Evolutionary conservation across 1,140 invertebrate species (phyloP), one percentile per base, ranked within the genome.

Genomic region (Brachionus asplanchnoidis): DNA sequence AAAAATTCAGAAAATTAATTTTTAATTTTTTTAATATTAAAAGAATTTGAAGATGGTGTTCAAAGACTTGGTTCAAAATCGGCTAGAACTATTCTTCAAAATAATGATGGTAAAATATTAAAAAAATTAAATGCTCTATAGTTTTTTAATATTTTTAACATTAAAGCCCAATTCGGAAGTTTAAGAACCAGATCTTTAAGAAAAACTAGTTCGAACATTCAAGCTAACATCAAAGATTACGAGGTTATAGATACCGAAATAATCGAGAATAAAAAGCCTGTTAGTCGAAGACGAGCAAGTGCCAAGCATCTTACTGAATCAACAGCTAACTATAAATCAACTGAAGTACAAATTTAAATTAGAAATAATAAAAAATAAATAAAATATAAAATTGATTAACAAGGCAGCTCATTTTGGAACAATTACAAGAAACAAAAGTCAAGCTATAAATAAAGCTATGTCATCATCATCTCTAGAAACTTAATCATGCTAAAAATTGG

Each of bases 331-430:
- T 82, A 82, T 56, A 82, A 82, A 68, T 82, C 79, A 32, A 82
- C 44, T 46, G 79, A 82, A 82, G 77, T 80, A 80, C 28, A 56
- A 7, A 80, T 80, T 56, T 65, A 26, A 50, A 26, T 32, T 26
- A 20, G 28, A n/a, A 50, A 11, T n/a, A 80, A 26, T 17, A 17
- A n/a, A 56, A 26, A 7, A n/a, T 53, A 32, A 56, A 17, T n/a
- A 32, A 53, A 53, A 36, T 56, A 53, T 53, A 32, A 80, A 53
- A 60, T 20, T 46, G 8, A 78, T 60, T 65, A 40, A 50, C 23
- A 80, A 80, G 77, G 50, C 79, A 40, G 8, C 53, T 44, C 79
- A 82, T 68, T 82, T 36, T 28, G 79, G 79, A 8, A 82, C 79
- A 11, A 36, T 82, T 14, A 82, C 79, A 42, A 82, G 73, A 77